Evolutionary conservation across 2,113 vertebrate species (phyloP).

Genomic region (Upupa epops): DNA sequence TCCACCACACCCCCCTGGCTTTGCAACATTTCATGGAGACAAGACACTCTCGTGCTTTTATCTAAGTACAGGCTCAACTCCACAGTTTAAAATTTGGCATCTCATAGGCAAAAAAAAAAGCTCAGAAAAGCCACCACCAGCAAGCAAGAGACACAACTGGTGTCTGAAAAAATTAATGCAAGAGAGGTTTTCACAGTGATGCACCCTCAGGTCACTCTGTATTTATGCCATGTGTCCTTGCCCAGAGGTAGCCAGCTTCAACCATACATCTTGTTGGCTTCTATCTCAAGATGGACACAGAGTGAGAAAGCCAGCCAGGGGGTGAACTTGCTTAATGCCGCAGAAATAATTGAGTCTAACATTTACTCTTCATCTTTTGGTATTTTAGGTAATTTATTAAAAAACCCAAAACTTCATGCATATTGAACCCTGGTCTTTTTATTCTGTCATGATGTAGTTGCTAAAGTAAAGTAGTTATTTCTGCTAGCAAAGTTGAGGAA

Average conservation of each 20-base stretch:
- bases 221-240: rapidly evolving
- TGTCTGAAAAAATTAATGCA: no score
- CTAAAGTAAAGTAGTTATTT: neutral
- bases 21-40: neutral
- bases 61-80: neutral
- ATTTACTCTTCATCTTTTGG: neutral
- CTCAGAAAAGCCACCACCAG: neutral
- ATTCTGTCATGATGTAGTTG: rapidly evolving
- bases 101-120: neutral
- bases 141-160: neutral
- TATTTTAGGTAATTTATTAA: neutral
- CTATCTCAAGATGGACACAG: rapidly evolving
- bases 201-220: neutral
- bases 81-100: neutral
- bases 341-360: neutral
- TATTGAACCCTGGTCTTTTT: neutral
- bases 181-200: neutral
- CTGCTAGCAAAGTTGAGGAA: neutral
- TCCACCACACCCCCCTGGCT: neutral
- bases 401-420: neutral
- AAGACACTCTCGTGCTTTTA: neutral
- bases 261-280: neutral
- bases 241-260: neutral
- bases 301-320: neutral
- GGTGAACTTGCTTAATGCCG: neutral